Percentiles rank a stretch among this genome's conserved stretches.
Conservation (phyloP, 1,140 invertebrate species). For the Calephelis virginiensis region DNA sequence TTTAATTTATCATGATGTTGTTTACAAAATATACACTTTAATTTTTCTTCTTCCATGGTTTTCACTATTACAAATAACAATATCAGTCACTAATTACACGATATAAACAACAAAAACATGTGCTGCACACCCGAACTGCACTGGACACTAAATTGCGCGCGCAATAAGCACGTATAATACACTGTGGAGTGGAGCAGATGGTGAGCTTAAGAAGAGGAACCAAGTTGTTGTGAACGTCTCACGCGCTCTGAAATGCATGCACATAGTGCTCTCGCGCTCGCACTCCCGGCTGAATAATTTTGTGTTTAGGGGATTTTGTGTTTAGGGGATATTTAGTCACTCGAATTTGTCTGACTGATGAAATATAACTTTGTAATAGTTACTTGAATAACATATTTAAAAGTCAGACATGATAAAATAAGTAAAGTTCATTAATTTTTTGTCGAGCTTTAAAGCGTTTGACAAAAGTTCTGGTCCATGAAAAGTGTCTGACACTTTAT, state of each 20-base stretch:
- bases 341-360: conserved; percentile 13
- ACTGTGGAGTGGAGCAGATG: too few species aligned
- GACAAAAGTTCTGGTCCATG: too few species aligned
- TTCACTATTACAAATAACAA: not conserved
- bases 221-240: too few species aligned
- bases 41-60: conserved; percentile 14
- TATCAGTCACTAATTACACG: not conserved
- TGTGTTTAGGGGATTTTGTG: conserved; percentile 21
- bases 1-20: conserved; percentile 4
- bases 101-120: not conserved
- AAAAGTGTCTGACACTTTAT: not conserved
- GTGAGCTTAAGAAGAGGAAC: too few species aligned
- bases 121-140: not conserved
- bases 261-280: too few species aligned
- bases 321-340: conserved; percentile 21
- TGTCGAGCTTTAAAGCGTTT: too few species aligned
- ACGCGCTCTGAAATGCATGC: too few species aligned
- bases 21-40: conserved; percentile 14
- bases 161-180: too few species aligned
- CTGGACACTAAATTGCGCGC: not conserved
- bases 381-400: conserved; percentile 23
- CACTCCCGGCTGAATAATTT: not conserved
- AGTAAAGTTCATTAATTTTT: not conserved
- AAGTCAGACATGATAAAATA: conserved; percentile 21
- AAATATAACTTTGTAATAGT: conserved; percentile 14